These are phyloP conservation scores for Frieseomelitta varia DNA, from an alignment of 1,140 invertebrate species.

Conservation along the genomic window DNA sequence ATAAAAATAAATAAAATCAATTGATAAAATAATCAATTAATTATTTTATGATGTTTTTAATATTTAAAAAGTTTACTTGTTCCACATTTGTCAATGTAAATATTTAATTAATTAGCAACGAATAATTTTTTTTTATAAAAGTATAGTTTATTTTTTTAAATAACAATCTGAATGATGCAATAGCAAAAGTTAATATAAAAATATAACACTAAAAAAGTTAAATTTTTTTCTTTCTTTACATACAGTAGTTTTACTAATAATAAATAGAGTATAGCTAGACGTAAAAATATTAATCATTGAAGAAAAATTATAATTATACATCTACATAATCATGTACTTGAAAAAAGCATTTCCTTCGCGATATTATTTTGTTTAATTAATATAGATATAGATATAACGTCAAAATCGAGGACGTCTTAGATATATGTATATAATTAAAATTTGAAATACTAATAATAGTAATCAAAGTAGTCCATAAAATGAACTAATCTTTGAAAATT, in stretches of 20 bases:
- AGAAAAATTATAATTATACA: background rate
- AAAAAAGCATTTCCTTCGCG: slow-evolving; percentile 10
- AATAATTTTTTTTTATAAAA: background rate
- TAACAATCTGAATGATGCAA: background rate
- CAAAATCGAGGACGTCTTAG: background rate
- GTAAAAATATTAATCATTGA: background rate
- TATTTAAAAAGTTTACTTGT: background rate
- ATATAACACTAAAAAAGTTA: too few relatives aligned
- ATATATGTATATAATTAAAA: background rate
- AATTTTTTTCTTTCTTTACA: background rate
- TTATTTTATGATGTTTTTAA: background rate
- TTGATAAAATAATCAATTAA: background rate
- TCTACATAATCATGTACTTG: background rate
- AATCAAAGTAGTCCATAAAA: too few relatives aligned
- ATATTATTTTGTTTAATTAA: background rate
- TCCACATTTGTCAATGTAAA: background rate
- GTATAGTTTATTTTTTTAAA: background rate
- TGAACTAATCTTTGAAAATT: background rate
- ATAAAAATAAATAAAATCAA: background rate
- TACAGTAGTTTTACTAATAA: background rate
- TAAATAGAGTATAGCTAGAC: background rate
- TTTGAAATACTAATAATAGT: background rate
- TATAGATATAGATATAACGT: background rate
- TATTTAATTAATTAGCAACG: background rate
- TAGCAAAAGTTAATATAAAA: background rate